A percentile compares a stretch with the other conserved stretches of the same genome.
phyloP scores from a whole-genome alignment of 2,113 vertebrate species.

The Dermatemys mawii region DNA sequence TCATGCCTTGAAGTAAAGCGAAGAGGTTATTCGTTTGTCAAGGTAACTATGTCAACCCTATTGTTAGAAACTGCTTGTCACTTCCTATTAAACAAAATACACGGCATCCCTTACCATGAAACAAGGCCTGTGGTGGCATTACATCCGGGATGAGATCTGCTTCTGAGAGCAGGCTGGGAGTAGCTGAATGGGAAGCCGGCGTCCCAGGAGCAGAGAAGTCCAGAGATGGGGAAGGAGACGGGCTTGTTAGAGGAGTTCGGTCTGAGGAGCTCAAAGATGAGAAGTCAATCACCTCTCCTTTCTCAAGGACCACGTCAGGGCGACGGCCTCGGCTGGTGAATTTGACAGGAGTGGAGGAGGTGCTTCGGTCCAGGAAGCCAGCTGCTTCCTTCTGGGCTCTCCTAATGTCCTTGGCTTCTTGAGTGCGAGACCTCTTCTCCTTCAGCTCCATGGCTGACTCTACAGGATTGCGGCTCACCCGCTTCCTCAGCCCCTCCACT shows the following conservation, averaged over 20 bases:
- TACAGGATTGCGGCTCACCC: conserved; percentile 88
- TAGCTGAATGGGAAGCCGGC: conserved; percentile 93
- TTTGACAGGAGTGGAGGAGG: conserved; percentile 90
- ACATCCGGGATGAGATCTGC: conserved; percentile 96
- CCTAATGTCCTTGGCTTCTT: conserved; percentile 97
- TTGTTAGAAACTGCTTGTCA: accelerated
- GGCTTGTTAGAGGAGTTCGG: conserved; percentile 93
- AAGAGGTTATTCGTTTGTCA: neutral
- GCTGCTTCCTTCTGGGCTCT: conserved; percentile 94
- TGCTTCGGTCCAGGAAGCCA: conserved; percentile 85
- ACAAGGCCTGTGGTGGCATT: conserved; percentile 96
- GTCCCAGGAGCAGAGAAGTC: conserved; percentile 97
- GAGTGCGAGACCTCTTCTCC: conserved; percentile 94
- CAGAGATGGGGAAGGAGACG: conserved; percentile 91
- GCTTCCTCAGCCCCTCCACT: conserved; percentile 90
- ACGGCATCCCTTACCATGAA: conserved; percentile 87
- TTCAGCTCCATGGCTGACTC: conserved; percentile 97
- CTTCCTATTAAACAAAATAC: neutral
- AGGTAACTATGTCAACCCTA: neutral
- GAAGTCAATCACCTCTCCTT: conserved; percentile 96
- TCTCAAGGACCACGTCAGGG: conserved; percentile 87
- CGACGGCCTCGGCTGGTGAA: conserved; percentile 80
- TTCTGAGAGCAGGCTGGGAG: conserved; percentile 94
- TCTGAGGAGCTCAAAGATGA: conserved; percentile 96
- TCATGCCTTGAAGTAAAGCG: neutral